phyloP scores from a whole-genome alignment of 1,140 invertebrate species.

The Adoxophyes honmai region DNA sequence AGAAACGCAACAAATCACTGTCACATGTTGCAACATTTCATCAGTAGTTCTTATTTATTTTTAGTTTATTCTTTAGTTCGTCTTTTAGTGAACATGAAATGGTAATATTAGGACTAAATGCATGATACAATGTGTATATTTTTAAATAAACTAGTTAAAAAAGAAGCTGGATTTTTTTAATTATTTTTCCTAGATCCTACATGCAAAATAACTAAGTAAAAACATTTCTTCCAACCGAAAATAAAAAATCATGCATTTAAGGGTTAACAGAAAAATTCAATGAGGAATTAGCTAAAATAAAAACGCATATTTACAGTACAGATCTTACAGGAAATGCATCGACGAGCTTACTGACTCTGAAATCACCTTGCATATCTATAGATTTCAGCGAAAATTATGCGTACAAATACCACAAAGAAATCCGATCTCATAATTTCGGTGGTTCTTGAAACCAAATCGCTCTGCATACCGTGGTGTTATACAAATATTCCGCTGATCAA shows the following conservation, averaged over 20 bases:
- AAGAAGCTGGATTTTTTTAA: too few relatives aligned
- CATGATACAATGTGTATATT: too few relatives aligned
- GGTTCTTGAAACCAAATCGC: slow-evolving; percentile 30
- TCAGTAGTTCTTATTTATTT: too few relatives aligned
- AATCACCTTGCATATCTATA: slow-evolving; percentile 17
- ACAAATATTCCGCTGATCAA: slow-evolving; percentile 13
- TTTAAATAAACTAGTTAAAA: too few relatives aligned
- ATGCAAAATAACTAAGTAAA: too few relatives aligned
- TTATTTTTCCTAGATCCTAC: too few relatives aligned
- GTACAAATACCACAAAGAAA: slow-evolving; percentile 35
- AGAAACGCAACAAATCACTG: neutral
- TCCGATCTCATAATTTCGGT: slow-evolving; percentile 39
- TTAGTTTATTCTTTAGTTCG: too few relatives aligned
- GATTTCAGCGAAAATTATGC: slow-evolving; percentile 37
- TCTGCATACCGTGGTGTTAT: slow-evolving; percentile 35
- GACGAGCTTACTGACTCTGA: slow-evolving; percentile 14
- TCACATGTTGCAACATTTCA: too few relatives aligned
- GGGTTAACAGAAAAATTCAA: neutral
- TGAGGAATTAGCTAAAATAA: neutral
- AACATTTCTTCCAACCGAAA: too few relatives aligned
- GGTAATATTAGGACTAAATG: too few relatives aligned
- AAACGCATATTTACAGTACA: slow-evolving; percentile 16
- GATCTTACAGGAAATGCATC: neutral
- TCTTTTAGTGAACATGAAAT: too few relatives aligned
- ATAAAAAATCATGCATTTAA: too few relatives aligned